phyloP scores from a whole-genome alignment of 2,888 invertebrate species.

The Argyra leucocephala region DNA sequence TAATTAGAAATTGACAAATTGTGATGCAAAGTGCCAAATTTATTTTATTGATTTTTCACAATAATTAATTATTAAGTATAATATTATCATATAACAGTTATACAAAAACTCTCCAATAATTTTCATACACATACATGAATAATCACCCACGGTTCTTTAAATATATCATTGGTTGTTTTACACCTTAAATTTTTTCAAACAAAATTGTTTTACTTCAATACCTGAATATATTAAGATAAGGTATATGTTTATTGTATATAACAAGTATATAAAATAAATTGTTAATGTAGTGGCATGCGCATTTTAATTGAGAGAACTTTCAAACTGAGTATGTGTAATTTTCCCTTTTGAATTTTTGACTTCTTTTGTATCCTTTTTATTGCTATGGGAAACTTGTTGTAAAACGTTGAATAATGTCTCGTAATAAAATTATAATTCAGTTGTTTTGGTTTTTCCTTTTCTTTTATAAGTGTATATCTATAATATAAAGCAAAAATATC shows the following conservation, averaged over 20 bases:
- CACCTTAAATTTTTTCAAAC: no score
- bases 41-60: neutral
- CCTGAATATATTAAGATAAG: no score
- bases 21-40: no score
- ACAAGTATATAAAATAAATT: neutral
- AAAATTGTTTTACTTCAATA: no score
- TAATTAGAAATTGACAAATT: no score
- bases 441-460: neutral
- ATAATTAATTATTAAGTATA: neutral
- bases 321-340: neutral
- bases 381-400: constrained; percentile 6
- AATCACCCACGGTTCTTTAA: neutral
- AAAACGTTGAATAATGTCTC: neutral
- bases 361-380: neutral
- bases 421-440: neutral
- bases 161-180: no score
- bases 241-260: no score
- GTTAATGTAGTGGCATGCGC: neutral
- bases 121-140: no score
- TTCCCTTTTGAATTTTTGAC: neutral
- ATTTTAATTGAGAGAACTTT: no score
- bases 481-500: neutral
- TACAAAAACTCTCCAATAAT: neutral
- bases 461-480: neutral
- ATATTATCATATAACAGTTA: neutral